Base-by-base conservation (phyloP, 2,888 invertebrate genomes). In the Sarcophaga caerulescens region DNA sequence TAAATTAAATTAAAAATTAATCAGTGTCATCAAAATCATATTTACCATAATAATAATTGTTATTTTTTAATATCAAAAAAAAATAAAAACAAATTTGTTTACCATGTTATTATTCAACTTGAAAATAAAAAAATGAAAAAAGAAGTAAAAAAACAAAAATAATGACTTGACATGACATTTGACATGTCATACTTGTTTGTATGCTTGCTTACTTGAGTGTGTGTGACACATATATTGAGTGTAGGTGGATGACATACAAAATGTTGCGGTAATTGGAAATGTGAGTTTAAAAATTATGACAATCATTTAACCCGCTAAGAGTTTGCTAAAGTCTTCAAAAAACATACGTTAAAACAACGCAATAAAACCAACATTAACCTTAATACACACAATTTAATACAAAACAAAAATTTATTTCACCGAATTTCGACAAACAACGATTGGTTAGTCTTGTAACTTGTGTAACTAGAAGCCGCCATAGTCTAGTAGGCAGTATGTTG, bases 41-140 rank as follows among this genome's bases (percentile, higher is more conserved):
- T 35, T 35, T 35, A 10, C 8, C 35, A 25, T 25, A 25, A 69
- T 25, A 25, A 69, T 65, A 66, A 23, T 0, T 70, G 57, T 71
- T 66, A 44, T 66, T 45, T 66, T 45, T 35, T 35, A 35, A 35
- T 73, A 10, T 65, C 47, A 23, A 57, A 60, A 78, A 23, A n/a
- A n/a, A n/a, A n/a, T n/a, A 52, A 68, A 62, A 62, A 65, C 11
- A 45, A 11, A n/a, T 60, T 81, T 77, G 59, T 71, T 52, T 82
- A 76, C 75, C 69, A 81, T 57, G 75, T 65, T 75, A 70, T 35
- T 35, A 35, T 71, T 82, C 47, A 60, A 66, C 21, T 71, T 66
- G 45, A 68, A 68, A 68, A 74, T 8, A 47, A 11, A 14, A 47
- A 47, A 3, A 4, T 0, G 1, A 11, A 14, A 47, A 14, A 12